Evolutionary conservation across 2,888 invertebrate species (phyloP), one percentile per base, ranked within the genome.

Genomic region (Drosophila picticornis): DNA sequence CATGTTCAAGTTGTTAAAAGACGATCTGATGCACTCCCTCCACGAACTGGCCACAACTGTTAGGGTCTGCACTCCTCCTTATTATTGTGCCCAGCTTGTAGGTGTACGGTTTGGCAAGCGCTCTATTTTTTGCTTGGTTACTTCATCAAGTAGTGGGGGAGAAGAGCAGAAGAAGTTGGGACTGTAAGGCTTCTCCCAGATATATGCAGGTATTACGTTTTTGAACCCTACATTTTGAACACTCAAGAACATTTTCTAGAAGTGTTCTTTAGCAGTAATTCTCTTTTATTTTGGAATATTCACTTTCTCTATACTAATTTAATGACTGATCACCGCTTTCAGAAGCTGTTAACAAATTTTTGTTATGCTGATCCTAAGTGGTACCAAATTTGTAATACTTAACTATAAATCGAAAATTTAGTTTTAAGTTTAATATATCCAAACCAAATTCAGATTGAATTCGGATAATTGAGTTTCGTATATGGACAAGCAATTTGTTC

Each of bases 1-100:
- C 77, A 78, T 78, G 77, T 78, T 79, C 72, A 66, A 70, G 70
- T 74, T 77, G 78, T 77, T 77, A 40, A 60, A 31, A 76, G 73
- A 68, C 76, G 74, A 74, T 74, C 74, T 57, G 74, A 74, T 74
- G 69, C 74, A 73, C 73, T 73, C 55, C 32, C 53, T 53, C 25
- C 34, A 69, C 74, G 62, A 74, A 62, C 62, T 69, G 40, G 61
- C 55, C 68, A 64, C 65, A 59, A 62, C 29, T 38, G 55, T 53
- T 22, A 27, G 51, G 48, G 48, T 48, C 67, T 38, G 57, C 34
- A 22, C 29, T 57, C 29, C 38, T 57, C 13, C 38, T 27, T 55
- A 48, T 34, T 55, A 36, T 48, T 36, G 27, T 27, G 19, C 9
- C n/a, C 25, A 36, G 27, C 19, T 22, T 32, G 13, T 57, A 29